Evolutionary conservation across 37 sponge, comb jelly and placozoan species (phyloP), one percentile per base, ranked within the genome.

Genomic region (Mnemiopsis leidyi): DNA sequence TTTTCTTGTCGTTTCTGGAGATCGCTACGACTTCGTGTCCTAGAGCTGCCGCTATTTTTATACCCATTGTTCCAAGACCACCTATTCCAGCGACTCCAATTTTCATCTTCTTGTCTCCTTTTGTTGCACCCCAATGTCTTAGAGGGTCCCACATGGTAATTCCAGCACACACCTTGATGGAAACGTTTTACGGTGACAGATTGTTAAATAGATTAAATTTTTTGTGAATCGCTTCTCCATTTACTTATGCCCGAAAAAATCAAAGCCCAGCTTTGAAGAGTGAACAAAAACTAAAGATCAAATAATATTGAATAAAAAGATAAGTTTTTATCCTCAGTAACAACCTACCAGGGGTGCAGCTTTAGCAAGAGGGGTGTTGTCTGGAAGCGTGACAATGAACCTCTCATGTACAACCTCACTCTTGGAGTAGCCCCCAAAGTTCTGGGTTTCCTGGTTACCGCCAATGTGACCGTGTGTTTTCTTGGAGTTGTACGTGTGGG

Each of bases 401-500:
- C 75, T 13, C 75, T 71, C 75, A 25, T 71, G 75, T 7, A 71
- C 30, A 28, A 71, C 75, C 30, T n/a, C 30, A 71, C 30, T 29
- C 3, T 28, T 28, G 20, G 30, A 29, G 20, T 71, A 71, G 3
- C 75, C 75, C 20, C 75, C 75, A 71, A 71, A 28, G 26, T n/a
- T 71, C 30, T 71, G 75, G 75, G 75, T 71, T 25, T 71, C 75
- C 30, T n/a, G 75, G 75, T 71, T 71, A 7, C 75, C 75, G 5
- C 75, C 75, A 5, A 71, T 71, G 75, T 71, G 75, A 23, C 75
- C 75, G 75, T 71, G 75, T n/a, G 30, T 71, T 25, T 71, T 71
- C n/a, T n/a, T 67, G 68, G 68, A 13, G 68, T 67, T 67, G 68
- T 67, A 71, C 3, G 75, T 71, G 75, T 71, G 75, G 30, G 75